phyloP scores from a whole-genome alignment of 2,888 invertebrate genomes.

The Torymus texanus region DNA sequence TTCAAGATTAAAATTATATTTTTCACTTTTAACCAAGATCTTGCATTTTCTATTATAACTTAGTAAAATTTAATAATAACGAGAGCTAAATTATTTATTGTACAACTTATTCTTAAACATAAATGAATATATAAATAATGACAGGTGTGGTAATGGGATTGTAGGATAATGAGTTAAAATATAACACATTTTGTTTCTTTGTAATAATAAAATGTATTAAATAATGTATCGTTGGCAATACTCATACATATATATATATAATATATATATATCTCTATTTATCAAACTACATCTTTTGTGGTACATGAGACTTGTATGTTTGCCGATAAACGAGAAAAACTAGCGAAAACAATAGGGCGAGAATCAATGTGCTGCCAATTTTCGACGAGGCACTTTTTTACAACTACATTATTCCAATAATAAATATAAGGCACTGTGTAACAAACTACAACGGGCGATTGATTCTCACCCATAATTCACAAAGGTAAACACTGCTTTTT shows the following conservation, averaged over 20 bases:
- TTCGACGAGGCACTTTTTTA: slow-evolving; percentile 28
- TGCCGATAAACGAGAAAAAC: slow-evolving; percentile 35
- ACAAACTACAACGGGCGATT: slow-evolving; percentile 19
- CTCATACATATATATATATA: slow-evolving; percentile 61
- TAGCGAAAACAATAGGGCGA: slow-evolving; percentile 7
- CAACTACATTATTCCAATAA: slow-evolving; percentile 19
- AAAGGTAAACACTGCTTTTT: slow-evolving; percentile 49
- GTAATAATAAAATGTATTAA: slow-evolving; percentile 74
- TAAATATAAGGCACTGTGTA: slow-evolving; percentile 38
- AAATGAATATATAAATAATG: too few species aligned
- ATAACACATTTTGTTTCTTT: neutral
- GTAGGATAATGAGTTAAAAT: neutral
- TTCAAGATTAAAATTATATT: neutral
- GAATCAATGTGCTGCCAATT: slow-evolving; percentile 28
- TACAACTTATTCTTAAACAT: too few species aligned
- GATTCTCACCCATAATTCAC: slow-evolving; percentile 13
- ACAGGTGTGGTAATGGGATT: too few species aligned
- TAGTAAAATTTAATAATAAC: too few species aligned
- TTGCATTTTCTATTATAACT: too few species aligned
- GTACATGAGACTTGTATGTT: slow-evolving; percentile 55
- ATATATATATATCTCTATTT: slow-evolving; percentile 26
- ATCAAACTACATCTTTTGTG: slow-evolving; percentile 42
- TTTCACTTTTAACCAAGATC: too few species aligned
- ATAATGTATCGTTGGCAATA: slow-evolving; percentile 73
- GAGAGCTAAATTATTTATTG: too few species aligned